Base-by-base conservation (phyloP, 2,113 vertebrate species). In the Chaetorhynchus papuensis region DNA sequence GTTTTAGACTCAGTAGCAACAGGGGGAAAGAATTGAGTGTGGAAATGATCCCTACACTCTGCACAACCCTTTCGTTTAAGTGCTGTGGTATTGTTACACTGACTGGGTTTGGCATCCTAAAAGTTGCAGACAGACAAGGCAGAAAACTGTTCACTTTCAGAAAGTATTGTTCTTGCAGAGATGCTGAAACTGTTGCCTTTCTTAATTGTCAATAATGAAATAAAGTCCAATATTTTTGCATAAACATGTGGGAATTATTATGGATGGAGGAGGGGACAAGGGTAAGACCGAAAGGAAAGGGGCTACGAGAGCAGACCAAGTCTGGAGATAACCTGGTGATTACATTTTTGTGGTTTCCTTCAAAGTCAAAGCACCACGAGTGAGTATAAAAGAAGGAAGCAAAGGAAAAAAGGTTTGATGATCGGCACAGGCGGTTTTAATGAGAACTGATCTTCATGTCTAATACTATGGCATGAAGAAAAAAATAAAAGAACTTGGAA, bases 331-430 rank as follows among this genome's bases (percentile, higher is more conserved):
- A 98, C 97, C 95, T 74, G 85, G 61, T 87, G 97, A 98, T 97
- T 96, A 94, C 98, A 98, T 98, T 98, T 98, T 98, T 99, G 98
- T 94, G 98, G 98, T 98, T 98, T 98, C 96, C 97, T 98, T 98
- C 98, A 98, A 98, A 99, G 97, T 97, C 93, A 97, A 97, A 98
- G 96, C 64, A 72, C 98, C 86, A 89, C 8, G 57, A 86, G 80
- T 96, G 87, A 97, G 94, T 91, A 94, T 95, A 88, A 60, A 89
- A 95, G 90, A 95, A 89, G 42, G 78, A 88, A 95, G 74, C 65
- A 75, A 94, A 92, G 68, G 87, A 87, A 93, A 94, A 95, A 94
- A 93, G 70, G 63, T 71, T 79, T 86, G 70, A 94, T 96, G 92
- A 94, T 75, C 96, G 70, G 92, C 54, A 71, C 63, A 95, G 79